These are phyloP conservation scores for Apamea sordens DNA, from an alignment of 2,888 invertebrate species.

Conservation along the genomic window DNA sequence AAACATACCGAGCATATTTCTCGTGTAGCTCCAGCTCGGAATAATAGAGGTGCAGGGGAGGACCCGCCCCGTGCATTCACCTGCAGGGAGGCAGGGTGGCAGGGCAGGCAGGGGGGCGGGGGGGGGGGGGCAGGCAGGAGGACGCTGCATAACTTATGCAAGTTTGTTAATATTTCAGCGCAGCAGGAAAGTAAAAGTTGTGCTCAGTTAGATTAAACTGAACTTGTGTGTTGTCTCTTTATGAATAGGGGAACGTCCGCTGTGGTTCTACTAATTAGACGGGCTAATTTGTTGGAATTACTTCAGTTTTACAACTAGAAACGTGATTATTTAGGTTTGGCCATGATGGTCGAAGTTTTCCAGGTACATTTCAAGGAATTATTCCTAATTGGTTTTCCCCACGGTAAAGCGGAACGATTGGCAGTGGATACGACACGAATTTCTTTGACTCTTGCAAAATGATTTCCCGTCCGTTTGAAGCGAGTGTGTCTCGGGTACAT, in stretches of 20 bases:
- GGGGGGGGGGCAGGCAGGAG: conserved; percentile 52
- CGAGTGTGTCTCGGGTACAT: conserved; percentile 12
- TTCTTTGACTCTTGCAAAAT: conserved; percentile 33
- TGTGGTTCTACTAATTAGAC: conserved; percentile 58
- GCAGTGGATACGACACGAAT: conserved; percentile 47
- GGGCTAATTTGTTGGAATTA: conserved; percentile 63
- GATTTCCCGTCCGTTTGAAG: conserved; percentile 24
- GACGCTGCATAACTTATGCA: conserved; percentile 83
- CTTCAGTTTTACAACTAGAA: conserved; percentile 49
- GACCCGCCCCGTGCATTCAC: conserved; percentile 80
- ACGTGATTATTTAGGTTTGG: conserved; percentile 35
- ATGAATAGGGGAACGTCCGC: conserved; percentile 63
- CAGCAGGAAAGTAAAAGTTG: conserved; percentile 86
- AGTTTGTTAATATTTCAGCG: conserved; percentile 87
- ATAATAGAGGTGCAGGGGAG: conserved; percentile 70
- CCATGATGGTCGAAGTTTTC: conserved; percentile 5
- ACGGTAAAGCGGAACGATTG: conserved; percentile 36
- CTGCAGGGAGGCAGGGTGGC: conserved; percentile 65
- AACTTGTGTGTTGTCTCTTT: conserved; percentile 63
- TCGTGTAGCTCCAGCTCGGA: conserved; percentile 67
- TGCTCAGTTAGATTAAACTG: conserved; percentile 67
- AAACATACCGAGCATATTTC: conserved; percentile 70
- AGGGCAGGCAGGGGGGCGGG: conserved; percentile 9
- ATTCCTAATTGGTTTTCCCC: conserved; percentile 37
- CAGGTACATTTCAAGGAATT: conserved; percentile 25